These are phyloP conservation scores for Amia ocellicauda DNA, from an alignment of 2,113 vertebrate species.

Conservation along the genomic window DNA sequence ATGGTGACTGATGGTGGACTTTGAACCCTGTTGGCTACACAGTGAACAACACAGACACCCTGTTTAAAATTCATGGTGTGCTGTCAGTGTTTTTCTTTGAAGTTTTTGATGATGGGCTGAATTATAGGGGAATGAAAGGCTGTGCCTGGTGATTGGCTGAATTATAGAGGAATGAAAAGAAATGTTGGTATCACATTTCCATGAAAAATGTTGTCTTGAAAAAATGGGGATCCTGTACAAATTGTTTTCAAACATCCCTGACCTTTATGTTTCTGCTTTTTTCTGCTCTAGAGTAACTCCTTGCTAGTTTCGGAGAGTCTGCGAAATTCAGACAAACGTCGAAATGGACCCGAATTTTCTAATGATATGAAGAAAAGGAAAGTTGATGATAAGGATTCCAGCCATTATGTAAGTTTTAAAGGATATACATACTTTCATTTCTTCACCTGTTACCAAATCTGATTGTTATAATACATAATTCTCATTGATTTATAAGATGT, in stretches of 20 bases:
- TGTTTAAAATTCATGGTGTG: constrained; percentile 28
- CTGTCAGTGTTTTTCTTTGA: constrained; percentile 32
- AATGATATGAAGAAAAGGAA: constrained; percentile 81
- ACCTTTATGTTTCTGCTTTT: background rate
- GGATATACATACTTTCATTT: too few species aligned
- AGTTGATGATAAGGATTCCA: constrained; percentile 78
- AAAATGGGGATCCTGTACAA: constrained; percentile 26
- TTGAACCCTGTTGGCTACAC: constrained; percentile 27
- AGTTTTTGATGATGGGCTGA: constrained; percentile 16
- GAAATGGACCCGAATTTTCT: constrained; percentile 77
- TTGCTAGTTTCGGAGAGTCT: constrained; percentile 71
- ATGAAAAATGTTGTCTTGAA: constrained; percentile 28
- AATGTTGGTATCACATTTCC: constrained; percentile 28
- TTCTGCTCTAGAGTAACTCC: constrained; percentile 69
- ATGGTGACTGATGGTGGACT: constrained; percentile 31
- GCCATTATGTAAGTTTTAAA: constrained; percentile 56
- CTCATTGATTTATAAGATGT: too few species aligned
- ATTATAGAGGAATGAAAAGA: constrained; percentile 35
- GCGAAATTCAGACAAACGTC: constrained; percentile 74
- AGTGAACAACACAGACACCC: constrained; percentile 18
- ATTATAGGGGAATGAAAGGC: constrained; percentile 2
- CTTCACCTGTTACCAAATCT: too few species aligned
- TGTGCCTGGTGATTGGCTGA: constrained; percentile 21
- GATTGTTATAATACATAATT: too few species aligned
- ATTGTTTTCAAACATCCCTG: constrained; percentile 36